These are phyloP conservation scores for Mustela nigripes DNA, from an alignment of 2,113 vertebrate species.

Conservation along the genomic window DNA sequence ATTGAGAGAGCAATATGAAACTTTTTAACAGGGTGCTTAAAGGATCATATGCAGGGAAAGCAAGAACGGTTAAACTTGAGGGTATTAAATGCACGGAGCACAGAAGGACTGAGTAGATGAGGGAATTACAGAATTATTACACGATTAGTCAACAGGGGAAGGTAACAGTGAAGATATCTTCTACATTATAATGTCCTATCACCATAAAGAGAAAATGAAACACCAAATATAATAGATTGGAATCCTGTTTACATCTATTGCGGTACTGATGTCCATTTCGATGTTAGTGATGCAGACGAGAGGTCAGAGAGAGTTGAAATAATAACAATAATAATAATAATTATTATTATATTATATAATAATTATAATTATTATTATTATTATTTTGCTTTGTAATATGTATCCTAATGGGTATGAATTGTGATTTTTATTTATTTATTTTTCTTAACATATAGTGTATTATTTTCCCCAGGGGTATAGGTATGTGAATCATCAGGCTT, in stretches of 20 bases:
- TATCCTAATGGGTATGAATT: too few species aligned
- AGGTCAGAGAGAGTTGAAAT: neutral
- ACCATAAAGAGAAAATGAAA: conserved; percentile 6
- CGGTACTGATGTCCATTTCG: neutral
- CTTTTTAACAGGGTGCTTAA: neutral
- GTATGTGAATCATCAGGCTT: too few species aligned
- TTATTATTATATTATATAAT: too few species aligned
- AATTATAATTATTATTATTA: too few species aligned
- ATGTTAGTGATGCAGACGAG: neutral
- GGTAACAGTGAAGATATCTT: neutral
- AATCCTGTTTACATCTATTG: neutral
- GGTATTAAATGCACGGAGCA: neutral
- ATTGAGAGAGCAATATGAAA: neutral
- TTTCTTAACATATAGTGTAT: too few species aligned
- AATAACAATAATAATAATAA: too few species aligned
- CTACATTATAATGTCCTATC: neutral
- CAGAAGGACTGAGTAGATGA: conserved; percentile 12
- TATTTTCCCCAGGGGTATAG: too few species aligned
- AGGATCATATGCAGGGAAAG: neutral
- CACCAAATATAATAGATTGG: neutral
- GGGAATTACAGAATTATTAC: neutral
- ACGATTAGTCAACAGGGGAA: conserved; percentile 11
- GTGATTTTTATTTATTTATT: too few species aligned
- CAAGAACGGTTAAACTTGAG: neutral
- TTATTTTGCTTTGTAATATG: too few species aligned